Percentiles rank a stretch among this genome's conserved stretches.
Evolutionary conservation across 1,140 invertebrate species (phyloP).

Genomic region (Nylanderia fulva): DNA sequence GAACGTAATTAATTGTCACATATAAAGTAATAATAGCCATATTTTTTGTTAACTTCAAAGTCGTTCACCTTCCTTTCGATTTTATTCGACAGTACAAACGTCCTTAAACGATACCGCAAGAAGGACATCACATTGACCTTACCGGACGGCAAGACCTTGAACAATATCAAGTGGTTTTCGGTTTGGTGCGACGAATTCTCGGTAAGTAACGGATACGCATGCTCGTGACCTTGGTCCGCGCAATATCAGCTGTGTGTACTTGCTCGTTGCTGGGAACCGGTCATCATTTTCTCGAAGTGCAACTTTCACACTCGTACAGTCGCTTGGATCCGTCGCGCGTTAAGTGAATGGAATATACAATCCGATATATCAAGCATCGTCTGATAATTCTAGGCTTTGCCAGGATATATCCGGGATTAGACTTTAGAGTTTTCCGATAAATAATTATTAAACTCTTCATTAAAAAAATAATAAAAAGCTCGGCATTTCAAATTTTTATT

Average conservation of each 20-base stretch:
- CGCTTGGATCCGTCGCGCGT: conserved; percentile 25
- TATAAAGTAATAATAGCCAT: too few species aligned
- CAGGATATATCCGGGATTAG: not conserved
- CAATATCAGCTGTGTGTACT: conserved; percentile 28
- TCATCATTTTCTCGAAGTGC: conserved; percentile 65
- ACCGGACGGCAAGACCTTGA: conserved; percentile 94
- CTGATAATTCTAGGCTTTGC: not conserved
- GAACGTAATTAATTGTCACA: not conserved
- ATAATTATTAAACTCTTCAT: not conserved
- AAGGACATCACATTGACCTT: conserved; percentile 93
- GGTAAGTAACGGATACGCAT: conserved; percentile 87
- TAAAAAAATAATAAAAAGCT: not conserved
- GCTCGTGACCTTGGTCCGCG: conserved; percentile 68
- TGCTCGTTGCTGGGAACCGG: conserved; percentile 61
- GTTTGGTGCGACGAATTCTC: conserved; percentile 96
- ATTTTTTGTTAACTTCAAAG: not conserved
- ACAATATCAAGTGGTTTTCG: conserved; percentile 94
- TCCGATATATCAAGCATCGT: not conserved
- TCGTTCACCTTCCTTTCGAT: too few species aligned
- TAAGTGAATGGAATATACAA: conserved; percentile 41
- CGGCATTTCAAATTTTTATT: not conserved
- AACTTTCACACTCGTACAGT: conserved; percentile 72
- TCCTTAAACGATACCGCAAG: conserved; percentile 91
- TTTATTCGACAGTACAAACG: conserved; percentile 86
- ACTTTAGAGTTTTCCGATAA: not conserved